Base-by-base conservation (phyloP, 2,113 vertebrate genomes). In the Datnioides undecimradiatus region DNA sequence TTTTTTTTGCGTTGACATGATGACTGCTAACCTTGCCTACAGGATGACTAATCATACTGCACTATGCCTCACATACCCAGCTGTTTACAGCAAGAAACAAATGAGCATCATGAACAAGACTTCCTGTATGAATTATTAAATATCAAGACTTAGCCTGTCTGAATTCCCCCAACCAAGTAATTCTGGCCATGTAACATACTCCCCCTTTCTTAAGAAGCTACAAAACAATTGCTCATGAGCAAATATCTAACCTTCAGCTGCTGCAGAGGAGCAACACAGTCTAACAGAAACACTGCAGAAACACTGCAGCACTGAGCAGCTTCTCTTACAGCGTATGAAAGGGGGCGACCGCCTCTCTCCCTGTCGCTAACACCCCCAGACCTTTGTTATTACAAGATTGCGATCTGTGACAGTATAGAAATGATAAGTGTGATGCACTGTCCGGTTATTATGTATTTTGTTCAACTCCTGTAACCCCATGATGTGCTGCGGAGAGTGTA, bases 21-120 rank as follows among this genome's bases (percentile, higher is more conserved):
- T 40, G 36, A 34, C 13, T 21, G 36, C 41, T 58, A n/a, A 25
- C 3, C 36, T 45, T 59, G 2, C n/a, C 63, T 49, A 64, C 19
- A 73, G n/a, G 8, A 49, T 11, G 45, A 48, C 31, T 13, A 31
- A 41, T n/a, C 19, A 1, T 21, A n/a, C 9, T 46, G 45, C n/a
- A 55, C n/a, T 13, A 1, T 21, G 17, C 9, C 40, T 36, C n/a
- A 55, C n/a, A 11, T 7, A 14, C 38, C 34, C 17, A 31, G 23
- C 33, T 55, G 40, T 58, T 58, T 43, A 64, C 46, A 69, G 25
- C 46, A 7, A 40, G 31, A 45, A 73, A 65, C 33, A 57, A 49
- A 57, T 21, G 2, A 55, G 31, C 16, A 54, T 36, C 29, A 45
- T 16, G 8, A 13, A 29, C 46, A 52, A 10, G n/a, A 45, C 5